Evolutionary conservation across 1,140 invertebrate species (phyloP).

Genomic region (Mizuhopecten yessoensis): DNA sequence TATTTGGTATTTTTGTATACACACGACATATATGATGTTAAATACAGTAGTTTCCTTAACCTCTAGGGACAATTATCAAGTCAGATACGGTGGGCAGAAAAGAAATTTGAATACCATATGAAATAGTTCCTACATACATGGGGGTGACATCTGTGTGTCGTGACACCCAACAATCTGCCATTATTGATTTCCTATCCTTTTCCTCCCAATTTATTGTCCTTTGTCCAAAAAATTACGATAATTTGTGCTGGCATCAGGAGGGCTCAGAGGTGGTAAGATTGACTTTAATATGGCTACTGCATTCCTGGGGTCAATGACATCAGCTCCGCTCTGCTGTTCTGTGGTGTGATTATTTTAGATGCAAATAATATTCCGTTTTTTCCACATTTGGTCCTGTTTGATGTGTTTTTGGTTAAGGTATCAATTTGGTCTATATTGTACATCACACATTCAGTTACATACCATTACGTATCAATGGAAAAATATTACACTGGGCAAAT

Average conservation of each 20-base stretch:
- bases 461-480: no score
- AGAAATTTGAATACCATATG: not conserved
- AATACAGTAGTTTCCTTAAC: no score
- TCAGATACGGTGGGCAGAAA: no score
- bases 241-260: constrained; percentile 29
- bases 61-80: no score
- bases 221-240: constrained; percentile 37
- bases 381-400: no score
- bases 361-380: no score
- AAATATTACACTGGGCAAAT: no score
- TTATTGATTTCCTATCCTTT: constrained; percentile 14
- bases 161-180: not conserved
- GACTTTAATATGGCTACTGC: not conserved
- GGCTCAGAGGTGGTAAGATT: not conserved
- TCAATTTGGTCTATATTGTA: no score
- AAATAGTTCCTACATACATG: not conserved
- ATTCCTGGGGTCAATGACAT: not conserved
- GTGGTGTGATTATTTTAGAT: not conserved
- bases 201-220: constrained; percentile 2
- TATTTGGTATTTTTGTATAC: no score
- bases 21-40: no score
- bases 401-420: no score
- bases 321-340: not conserved
- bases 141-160: not conserved
- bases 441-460: no score